Percentiles rank a stretch among this genome's conserved stretches.
These are phyloP conservation scores for Spinibarbus caldwelli DNA, from an alignment of 2,797 vertebrate genomes.

Conservation along the genomic window DNA sequence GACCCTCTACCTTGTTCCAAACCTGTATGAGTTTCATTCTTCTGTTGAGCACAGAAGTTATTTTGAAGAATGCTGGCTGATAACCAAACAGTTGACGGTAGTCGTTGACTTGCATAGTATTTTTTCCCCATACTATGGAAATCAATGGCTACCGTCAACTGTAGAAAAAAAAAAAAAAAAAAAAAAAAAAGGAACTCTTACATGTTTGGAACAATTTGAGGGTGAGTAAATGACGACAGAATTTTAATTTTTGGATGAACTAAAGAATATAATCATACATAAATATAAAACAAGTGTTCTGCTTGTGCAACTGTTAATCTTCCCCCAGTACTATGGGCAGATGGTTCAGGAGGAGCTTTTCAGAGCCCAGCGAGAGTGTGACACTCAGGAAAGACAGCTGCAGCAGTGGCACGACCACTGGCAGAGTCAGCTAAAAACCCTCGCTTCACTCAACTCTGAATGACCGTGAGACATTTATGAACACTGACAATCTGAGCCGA, in stretches of 20 bases:
- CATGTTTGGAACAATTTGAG: not conserved
- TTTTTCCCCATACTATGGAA: not conserved
- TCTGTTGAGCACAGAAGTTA: not conserved
- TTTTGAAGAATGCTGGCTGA: not conserved
- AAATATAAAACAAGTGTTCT: not conserved
- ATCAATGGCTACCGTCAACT: not conserved
- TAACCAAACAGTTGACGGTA: not conserved
- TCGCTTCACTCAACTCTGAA: conserved; percentile 56
- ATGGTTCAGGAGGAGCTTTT: conserved; percentile 62
- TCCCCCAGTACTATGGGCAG: conserved; percentile 72
- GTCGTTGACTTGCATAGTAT: not conserved
- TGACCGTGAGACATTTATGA: conserved; percentile 54
- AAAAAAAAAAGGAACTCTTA: not conserved
- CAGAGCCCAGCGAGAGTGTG: conserved; percentile 64
- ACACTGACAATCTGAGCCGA: conserved; percentile 7
- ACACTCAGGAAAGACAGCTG: conserved; percentile 63
- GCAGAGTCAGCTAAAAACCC: conserved; percentile 62
- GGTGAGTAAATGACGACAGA: not conserved
- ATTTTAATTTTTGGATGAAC: not conserved
- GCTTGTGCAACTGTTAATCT: conserved; percentile 39
- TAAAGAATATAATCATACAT: not conserved
- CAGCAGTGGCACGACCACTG: conserved; percentile 75
- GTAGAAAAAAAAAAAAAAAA: no score
- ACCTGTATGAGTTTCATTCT: not conserved
- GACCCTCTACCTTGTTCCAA: not conserved